Evolutionary conservation across 2,888 invertebrate genomes (phyloP), one percentile per base, ranked within the genome.

Genomic region (Protula sp.): DNA sequence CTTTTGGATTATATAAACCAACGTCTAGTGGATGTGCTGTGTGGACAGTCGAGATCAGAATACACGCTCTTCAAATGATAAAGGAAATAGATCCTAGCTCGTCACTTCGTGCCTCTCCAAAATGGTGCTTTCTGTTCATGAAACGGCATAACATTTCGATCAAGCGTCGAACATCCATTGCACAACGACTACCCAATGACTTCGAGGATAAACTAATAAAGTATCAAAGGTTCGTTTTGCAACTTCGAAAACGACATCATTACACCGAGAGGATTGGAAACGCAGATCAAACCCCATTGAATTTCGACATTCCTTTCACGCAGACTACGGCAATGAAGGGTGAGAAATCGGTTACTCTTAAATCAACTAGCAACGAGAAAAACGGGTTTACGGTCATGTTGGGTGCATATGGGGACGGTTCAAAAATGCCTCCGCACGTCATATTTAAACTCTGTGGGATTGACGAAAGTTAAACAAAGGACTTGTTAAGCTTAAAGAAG

Each of bases 351-450:
- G 28, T 59, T 14, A 59, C 24, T 3, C 1, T 59, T 26, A 24
- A 47, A 58, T 38, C 59, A 22, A 59, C 57, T 38, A 56, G 58
- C 4, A 58, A 59, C 27, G 58, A 58, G 9, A 58, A 58, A n/a
- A n/a, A n/a, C n/a, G n/a, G n/a, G n/a, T n/a, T n/a, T n/a, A n/a
- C n/a, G n/a, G n/a, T n/a, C n/a, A n/a, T n/a, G n/a, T n/a, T n/a
- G n/a, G n/a, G n/a, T n/a, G n/a, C n/a, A n/a, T n/a, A n/a, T n/a
- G n/a, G n/a, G 26, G 2, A 58, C 28, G 58, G 58, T 30, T 28
- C 24, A 19, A 58, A 58, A 27, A 31, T 58, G 1, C 58, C 58
- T 30, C 54, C 58, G 26, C 31, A 58, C 31, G 55, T 58, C 19
- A 55, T 1, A 22, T 59, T 58, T 50, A 58, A 58, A 1, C 28